These are phyloP conservation scores for Myocastor coypus DNA, from an alignment of 2,113 vertebrate species.

Conservation along the genomic window DNA sequence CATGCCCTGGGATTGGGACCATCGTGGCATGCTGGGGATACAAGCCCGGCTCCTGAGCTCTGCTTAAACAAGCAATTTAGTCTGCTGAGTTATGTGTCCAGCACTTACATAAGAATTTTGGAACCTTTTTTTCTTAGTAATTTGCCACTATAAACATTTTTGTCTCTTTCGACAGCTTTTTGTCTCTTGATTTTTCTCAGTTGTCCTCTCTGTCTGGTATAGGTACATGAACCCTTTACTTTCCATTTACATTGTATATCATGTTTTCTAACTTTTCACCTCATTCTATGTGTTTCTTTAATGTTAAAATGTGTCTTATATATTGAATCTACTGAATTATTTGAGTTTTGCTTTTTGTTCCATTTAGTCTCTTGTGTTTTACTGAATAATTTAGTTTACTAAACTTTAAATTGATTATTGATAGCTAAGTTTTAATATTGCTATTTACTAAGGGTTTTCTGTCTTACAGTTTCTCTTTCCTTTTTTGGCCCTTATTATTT, in stretches of 20 bases:
- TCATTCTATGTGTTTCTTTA: not conserved
- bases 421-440: not conserved
- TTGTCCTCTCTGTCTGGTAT: not conserved
- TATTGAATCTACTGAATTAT: not conserved
- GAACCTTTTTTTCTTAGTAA: not conserved
- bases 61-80: too few relatives aligned
- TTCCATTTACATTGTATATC: not conserved
- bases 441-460: not conserved
- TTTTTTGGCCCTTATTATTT: not conserved
- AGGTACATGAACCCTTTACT: not conserved
- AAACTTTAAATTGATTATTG: not conserved
- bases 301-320: not conserved
- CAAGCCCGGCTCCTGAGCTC: too few relatives aligned
- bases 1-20: too few relatives aligned
- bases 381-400: not conserved
- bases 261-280: not conserved
- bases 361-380: not conserved
- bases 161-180: not conserved
- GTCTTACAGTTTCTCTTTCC: not conserved
- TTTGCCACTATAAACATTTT: not conserved
- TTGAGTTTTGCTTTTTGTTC: not conserved
- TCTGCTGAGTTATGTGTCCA: too few relatives aligned
- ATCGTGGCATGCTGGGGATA: too few relatives aligned
- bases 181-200: not conserved
- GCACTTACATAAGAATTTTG: not conserved